These are phyloP conservation scores for Hirtodrosophila alboralis DNA, from an alignment of 2,888 invertebrate genomes.

Conservation along the genomic window DNA sequence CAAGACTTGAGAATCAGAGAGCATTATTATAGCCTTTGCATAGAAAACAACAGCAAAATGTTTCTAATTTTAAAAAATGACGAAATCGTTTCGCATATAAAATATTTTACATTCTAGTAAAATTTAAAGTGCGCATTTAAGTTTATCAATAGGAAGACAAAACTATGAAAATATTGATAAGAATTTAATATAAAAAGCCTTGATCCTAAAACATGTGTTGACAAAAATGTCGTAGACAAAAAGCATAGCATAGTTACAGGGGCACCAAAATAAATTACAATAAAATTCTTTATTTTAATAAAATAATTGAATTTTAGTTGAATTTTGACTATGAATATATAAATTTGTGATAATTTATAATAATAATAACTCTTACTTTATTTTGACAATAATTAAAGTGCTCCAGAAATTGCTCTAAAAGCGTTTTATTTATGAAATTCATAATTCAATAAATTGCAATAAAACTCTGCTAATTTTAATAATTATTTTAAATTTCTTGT, in stretches of 20 bases:
- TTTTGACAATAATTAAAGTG: too few relatives aligned
- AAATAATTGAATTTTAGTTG: too few relatives aligned
- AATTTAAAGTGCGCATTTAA: conserved; percentile 39
- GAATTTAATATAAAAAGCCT: not conserved
- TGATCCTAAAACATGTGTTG: not conserved
- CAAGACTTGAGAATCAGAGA: conserved; percentile 22
- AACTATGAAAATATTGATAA: too few relatives aligned
- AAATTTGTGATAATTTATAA: too few relatives aligned
- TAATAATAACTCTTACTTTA: too few relatives aligned
- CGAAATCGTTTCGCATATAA: conserved; percentile 23
- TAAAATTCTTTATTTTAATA: too few relatives aligned
- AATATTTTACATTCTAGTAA: not conserved
- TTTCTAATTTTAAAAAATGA: conserved; percentile 25
- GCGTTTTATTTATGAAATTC: not conserved
- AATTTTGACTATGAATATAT: too few relatives aligned
- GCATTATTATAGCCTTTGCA: conserved; percentile 10
- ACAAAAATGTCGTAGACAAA: not conserved
- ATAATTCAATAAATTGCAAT: not conserved
- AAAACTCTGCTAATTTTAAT: not conserved
- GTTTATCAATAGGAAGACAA: too few relatives aligned
- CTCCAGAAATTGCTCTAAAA: too few relatives aligned
- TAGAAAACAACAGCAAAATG: conserved; percentile 9
- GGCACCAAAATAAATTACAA: conserved; percentile 3
- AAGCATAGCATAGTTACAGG: conserved; percentile 49
- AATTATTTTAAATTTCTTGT: not conserved